Base-by-base conservation (phyloP, 2,113 vertebrate species). In the Nyctibius bracteatus region DNA sequence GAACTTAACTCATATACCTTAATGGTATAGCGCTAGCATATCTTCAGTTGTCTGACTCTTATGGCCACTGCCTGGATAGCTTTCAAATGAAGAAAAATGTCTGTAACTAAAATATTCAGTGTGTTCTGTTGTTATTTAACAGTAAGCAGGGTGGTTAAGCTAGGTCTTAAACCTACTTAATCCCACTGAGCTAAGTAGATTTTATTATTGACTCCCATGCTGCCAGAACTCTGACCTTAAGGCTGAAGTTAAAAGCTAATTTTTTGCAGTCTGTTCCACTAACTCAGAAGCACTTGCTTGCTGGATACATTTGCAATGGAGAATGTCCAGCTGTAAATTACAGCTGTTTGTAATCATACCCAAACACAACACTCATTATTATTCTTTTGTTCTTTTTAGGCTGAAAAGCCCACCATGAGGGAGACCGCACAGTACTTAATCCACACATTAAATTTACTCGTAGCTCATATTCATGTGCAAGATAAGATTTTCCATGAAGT, bases 321-420 rank as follows among this genome's bases (percentile, higher is more conserved):
- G 70, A 95, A 85, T 39, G 66, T 93, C 92, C 95, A 96, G 90
- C 93, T 97, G 90, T 96, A 96, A 96, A 96, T 96, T 95, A 96
- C 94, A 96, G 95, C 79, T 96, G 93, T 94, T 96, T 91, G 93
- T 79, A 95, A 88, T 96, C 90, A 92, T 90, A 86, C 58, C 58
- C 94, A 86, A 95, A 91, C 78, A 90, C 90, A 96, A 93, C 90
- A 77, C 70, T 96, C 95, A 93, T 94, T 94, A 95, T 88, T 94
- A 93, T 95, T 94, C 94, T 91, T 97, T 95, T 95, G 94, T 97
- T 96, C 95, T 86, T 91, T 95, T 86, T 80, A 65, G 90, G 41
- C 94, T 96, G 93, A 94, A 95, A 96, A 96, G 87, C 87, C 96
- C 95, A 90, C 95, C 91, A 14, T 90, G 84, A 95, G 91, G 90